A percentile compares a stretch with the other conserved stretches of the same genome.
Conservation (phyloP, 2,888 invertebrate genomes). For the Matsumyia berberina region DNA sequence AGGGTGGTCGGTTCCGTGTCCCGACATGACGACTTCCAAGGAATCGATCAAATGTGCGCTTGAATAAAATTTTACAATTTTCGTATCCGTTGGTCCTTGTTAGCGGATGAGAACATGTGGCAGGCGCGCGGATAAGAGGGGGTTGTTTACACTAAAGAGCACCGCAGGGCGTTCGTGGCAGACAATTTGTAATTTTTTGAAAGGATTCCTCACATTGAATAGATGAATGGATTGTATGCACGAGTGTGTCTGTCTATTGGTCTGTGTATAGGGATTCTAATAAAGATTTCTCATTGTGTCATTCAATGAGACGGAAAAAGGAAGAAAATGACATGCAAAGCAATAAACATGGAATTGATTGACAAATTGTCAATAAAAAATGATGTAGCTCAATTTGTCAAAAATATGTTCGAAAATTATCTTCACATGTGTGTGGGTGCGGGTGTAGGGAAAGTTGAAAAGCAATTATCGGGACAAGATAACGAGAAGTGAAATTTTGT, state of each 20-base stretch:
- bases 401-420: neutral
- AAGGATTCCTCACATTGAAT: constrained; percentile 13
- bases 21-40: constrained; percentile 50
- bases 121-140: neutral
- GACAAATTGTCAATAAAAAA: constrained; percentile 29
- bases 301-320: neutral
- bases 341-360: constrained; percentile 17
- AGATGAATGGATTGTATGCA: no score
- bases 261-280: constrained; percentile 41
- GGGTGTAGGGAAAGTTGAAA: neutral
- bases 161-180: constrained; percentile 6
- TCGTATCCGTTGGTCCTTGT: neutral
- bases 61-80: constrained; percentile 24
- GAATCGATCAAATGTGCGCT: constrained; percentile 51
- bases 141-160: neutral
- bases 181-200: constrained; percentile 29
- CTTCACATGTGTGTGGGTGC: neutral
- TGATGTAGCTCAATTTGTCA: constrained; percentile 11
- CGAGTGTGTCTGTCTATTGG: neutral
- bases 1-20: constrained; percentile 17
- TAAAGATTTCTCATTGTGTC: constrained; percentile 1
- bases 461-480: constrained; percentile 1
- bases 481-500: neutral
- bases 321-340: constrained; percentile 2
- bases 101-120: constrained; percentile 42